Evolutionary conservation across 1,140 invertebrate genomes (phyloP), one percentile per base, ranked within the genome.

Genomic region (Hycleus phaleratus): DNA sequence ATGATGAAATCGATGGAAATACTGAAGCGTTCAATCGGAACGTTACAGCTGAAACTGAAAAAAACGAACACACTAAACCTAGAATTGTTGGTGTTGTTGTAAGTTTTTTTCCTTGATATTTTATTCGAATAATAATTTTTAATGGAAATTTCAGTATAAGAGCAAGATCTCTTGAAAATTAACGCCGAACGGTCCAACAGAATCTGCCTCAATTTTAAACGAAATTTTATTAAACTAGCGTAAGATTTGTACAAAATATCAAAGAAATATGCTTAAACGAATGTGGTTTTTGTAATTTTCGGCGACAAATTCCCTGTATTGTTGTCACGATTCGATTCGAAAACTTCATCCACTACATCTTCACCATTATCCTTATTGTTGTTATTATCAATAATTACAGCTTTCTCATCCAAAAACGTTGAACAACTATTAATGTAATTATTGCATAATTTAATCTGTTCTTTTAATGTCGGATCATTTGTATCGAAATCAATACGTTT

Each of bases 381-480:
- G 38, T 65, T 61, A 26, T 56, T 59, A 12, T 54, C 46, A 26
- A 48, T 46, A 26, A 49, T 49, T 0, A 46, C 12, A 3, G 63
- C 64, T 46, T 58, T 61, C 40, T 66, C 65, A 25, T 68, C 65
- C 42, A 68, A 47, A 52, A 68, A 68, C 26, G 49, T 55, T 38
- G 65, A 38, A 56, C 67, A 68, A 42, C 67, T 68, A 6, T 11
- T 46, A 2, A 68, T 53, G 25, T 67, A 68, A 46, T 61, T 63
- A 45, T 46, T 51, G 51, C 60, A 63, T 12, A 59, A 26, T 24
- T 51, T 52, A 2, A 63, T 32, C 42, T 68, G 60, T 11, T 66
- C 67, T 3, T 49, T 1, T 1, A 49, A 38, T 8, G 56, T 55
- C 7, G 65, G 60, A 43, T 68, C 67, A 6, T 4, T 3, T 2